A percentile compares a stretch with the other conserved stretches of the same genome.
These are phyloP conservation scores for Himalopsyche phryganea DNA, from an alignment of 1,140 invertebrate species.

Conservation along the genomic window DNA sequence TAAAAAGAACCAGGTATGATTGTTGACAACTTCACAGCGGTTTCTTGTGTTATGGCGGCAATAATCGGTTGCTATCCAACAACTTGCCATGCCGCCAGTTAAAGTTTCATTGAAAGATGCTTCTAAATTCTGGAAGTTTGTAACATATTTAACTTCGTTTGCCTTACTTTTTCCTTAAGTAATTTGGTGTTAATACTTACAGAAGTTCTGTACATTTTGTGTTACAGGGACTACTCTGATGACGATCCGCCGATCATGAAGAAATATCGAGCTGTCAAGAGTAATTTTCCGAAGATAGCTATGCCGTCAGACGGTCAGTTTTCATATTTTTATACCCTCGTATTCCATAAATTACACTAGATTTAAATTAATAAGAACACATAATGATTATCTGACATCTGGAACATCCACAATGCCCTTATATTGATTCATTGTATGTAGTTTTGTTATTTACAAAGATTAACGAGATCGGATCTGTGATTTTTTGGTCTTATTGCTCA, in stretches of 20 bases:
- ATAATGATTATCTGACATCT: no score
- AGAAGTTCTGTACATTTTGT: neutral
- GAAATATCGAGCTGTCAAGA: conserved; percentile 26
- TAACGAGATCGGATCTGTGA: no score
- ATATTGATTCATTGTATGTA: no score
- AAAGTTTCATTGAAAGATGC: conserved; percentile 19
- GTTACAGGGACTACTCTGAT: conserved; percentile 23
- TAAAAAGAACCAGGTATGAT: conserved; percentile 22
- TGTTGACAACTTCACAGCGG: conserved; percentile 20
- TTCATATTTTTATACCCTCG: neutral
- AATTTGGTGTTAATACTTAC: no score
- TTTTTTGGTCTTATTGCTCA: no score
- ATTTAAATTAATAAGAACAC: no score
- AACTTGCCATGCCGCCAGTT: conserved; percentile 7
- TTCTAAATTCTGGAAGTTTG: conserved; percentile 14
- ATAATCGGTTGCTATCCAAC: conserved; percentile 1
- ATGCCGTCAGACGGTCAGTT: conserved; percentile 28
- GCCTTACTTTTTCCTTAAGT: no score
- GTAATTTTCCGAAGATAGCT: conserved; percentile 26
- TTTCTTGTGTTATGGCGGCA: conserved; percentile 23
- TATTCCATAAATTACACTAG: no score
- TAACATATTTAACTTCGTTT: neutral
- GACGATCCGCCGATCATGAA: conserved; percentile 33
- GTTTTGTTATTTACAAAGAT: no score
- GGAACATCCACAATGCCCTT: neutral